phyloP scores from a whole-genome alignment of 2,113 vertebrate species.

The Psilopsiagon aymara region DNA sequence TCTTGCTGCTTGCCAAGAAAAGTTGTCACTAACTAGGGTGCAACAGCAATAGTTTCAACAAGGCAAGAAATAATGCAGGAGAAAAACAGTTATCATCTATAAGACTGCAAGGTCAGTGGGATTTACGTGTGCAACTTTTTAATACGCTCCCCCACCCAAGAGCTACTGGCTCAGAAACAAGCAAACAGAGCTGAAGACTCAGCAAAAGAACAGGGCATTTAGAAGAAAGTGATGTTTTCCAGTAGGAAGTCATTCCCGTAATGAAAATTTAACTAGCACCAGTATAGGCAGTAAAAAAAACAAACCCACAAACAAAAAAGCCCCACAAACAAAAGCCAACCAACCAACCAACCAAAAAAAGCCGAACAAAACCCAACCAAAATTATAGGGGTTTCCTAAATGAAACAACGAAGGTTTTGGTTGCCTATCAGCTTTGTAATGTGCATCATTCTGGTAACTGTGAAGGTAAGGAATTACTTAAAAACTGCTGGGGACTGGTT shows the following conservation, averaged over 20 bases:
- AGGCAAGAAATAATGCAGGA: neutral
- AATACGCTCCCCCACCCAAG: neutral
- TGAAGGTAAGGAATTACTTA: constrained; percentile 15
- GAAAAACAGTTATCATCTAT: neutral
- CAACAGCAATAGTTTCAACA: neutral
- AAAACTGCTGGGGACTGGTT: neutral
- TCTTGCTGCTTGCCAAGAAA: neutral
- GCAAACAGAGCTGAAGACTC: neutral
- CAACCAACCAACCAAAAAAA: neutral
- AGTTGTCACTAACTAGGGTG: neutral
- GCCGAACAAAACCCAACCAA: neutral
- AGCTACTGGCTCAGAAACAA: neutral
- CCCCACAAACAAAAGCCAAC: neutral
- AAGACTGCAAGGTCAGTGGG: neutral
- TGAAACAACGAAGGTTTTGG: neutral
- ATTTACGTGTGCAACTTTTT: neutral
- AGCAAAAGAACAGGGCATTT: neutral
- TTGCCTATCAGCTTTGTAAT: neutral
- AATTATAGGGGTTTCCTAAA: neutral
- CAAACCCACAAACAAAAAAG: neutral
- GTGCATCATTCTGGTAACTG: neutral
- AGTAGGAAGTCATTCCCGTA: neutral
- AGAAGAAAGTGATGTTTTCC: neutral
- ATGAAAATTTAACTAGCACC: neutral
- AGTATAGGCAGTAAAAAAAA: neutral